A percentile compares a stretch with the other conserved stretches of the same genome.
Evolutionary conservation across 2,888 invertebrate species (phyloP).

Genomic region (Acrobasis repandana): DNA sequence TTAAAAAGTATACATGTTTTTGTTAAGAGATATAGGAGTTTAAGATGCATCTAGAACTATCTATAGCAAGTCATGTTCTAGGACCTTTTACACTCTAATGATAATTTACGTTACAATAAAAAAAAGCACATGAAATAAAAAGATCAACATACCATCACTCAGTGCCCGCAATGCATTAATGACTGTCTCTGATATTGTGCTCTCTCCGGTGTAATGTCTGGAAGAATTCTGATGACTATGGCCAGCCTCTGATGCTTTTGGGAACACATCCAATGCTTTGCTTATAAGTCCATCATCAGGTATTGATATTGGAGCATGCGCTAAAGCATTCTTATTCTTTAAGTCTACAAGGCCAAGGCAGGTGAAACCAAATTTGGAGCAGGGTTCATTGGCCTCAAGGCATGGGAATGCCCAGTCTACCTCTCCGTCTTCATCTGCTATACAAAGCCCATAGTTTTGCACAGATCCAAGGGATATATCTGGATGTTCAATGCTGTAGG

Average conservation of each 20-base stretch:
- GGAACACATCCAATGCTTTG: conserved; percentile 61
- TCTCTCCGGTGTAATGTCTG: conserved; percentile 70
- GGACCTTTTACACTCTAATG: too few species aligned
- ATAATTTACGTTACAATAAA: too few species aligned
- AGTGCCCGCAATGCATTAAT: conserved; percentile 71
- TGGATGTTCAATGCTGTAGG: conserved; percentile 84
- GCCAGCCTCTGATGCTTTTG: conserved; percentile 60
- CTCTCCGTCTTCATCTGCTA: conserved; percentile 98
- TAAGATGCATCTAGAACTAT: too few species aligned
- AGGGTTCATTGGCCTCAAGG: conserved; percentile 92
- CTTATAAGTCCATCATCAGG: conserved; percentile 64
- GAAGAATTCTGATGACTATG: conserved; percentile 65
- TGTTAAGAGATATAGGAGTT: too few species aligned
- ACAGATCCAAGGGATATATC: conserved; percentile 85
- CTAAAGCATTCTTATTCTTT: conserved; percentile 62
- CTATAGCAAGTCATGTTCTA: too few species aligned
- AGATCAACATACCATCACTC: conserved; percentile 61
- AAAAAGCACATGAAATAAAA: conserved; percentile 23
- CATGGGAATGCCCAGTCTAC: conserved; percentile 96
- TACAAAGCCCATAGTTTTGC: conserved; percentile 92
- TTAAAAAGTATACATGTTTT: too few species aligned
- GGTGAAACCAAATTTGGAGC: conserved; percentile 96
- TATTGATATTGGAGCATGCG: conserved; percentile 58
- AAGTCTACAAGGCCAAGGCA: conserved; percentile 94
- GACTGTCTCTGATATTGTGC: conserved; percentile 73